Evolutionary conservation across 2,888 invertebrate species (phyloP).

Genomic region (Oscheius sp.): DNA sequence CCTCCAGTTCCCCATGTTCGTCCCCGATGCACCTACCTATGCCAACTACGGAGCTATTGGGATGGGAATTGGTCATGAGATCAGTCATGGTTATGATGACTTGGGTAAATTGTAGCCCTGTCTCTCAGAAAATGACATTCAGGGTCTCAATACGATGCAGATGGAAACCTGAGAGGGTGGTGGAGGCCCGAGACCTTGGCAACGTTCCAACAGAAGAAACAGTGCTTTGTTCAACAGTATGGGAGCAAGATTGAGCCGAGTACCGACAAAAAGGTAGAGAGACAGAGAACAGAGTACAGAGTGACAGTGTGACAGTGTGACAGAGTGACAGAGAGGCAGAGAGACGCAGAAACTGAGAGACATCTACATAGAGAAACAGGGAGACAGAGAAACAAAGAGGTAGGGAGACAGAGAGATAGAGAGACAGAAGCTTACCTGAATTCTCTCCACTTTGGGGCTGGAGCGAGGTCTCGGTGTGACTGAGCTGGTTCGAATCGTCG

Average conservation of each 20-base stretch:
- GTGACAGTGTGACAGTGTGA: slow-evolving; percentile 59
- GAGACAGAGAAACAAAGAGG: slow-evolving; percentile 43
- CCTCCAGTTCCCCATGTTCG: slow-evolving; percentile 67
- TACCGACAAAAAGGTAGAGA: slow-evolving; percentile 53
- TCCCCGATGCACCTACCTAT: slow-evolving; percentile 58
- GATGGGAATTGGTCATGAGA: slow-evolving; percentile 69
- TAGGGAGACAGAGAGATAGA: slow-evolving; percentile 41
- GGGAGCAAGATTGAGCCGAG: slow-evolving; percentile 57
- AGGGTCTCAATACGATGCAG: slow-evolving; percentile 67
- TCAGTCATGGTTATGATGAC: slow-evolving; percentile 71
- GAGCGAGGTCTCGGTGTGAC: no score
- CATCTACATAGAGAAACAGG: slow-evolving; percentile 41
- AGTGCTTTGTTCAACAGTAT: slow-evolving; percentile 68
- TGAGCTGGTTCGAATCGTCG: no score
- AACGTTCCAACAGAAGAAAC: slow-evolving; percentile 64
- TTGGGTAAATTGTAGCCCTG: slow-evolving; percentile 42
- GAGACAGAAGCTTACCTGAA: not conserved
- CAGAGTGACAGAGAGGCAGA: slow-evolving; percentile 56
- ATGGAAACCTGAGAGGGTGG: slow-evolving; percentile 65
- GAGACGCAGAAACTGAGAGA: not conserved
- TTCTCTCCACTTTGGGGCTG: not conserved
- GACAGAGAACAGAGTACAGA: slow-evolving; percentile 1
- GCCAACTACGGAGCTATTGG: slow-evolving; percentile 68
- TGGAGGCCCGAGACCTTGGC: slow-evolving; percentile 64
- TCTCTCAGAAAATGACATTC: not conserved